Conservation (phyloP, 1,140 invertebrate genomes). For the Mylabris phalerata region DNA sequence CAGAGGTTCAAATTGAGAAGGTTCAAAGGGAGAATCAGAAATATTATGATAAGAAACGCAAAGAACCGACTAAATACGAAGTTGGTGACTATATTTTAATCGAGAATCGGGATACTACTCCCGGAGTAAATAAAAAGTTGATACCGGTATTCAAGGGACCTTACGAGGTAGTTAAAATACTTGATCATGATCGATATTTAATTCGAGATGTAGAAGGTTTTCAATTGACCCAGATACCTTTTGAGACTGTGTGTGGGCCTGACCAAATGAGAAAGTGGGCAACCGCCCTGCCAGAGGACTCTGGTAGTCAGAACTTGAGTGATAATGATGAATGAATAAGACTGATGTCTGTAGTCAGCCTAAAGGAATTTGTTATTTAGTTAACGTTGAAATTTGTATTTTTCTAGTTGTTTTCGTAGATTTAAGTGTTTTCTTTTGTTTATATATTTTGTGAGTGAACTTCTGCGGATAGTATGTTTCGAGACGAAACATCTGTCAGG, state of each 20-base stretch:
- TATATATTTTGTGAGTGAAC: too few species aligned
- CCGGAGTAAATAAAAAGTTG: constrained; percentile 29
- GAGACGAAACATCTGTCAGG: too few species aligned
- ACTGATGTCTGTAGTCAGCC: too few species aligned
- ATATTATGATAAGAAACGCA: constrained; percentile 21
- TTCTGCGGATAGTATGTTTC: too few species aligned
- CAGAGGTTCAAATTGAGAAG: constrained; percentile 14
- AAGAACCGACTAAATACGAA: constrained; percentile 19
- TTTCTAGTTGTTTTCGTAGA: background rate
- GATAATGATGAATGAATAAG: too few species aligned
- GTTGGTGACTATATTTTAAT: constrained; percentile 32
- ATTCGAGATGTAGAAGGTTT: constrained; percentile 26
- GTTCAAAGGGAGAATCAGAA: constrained; percentile 10
- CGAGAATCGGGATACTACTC: constrained; percentile 24
- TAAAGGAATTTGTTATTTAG: background rate
- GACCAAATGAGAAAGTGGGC: constrained; percentile 13
- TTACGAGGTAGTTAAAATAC: constrained; percentile 26
- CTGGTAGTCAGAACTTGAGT: too few species aligned
- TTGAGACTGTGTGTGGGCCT: constrained; percentile 14
- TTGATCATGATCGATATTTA: constrained; percentile 30
- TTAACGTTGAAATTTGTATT: background rate
- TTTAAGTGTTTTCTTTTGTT: background rate
- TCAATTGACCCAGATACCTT: constrained; percentile 24
- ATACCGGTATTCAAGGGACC: constrained; percentile 31
- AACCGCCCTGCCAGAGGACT: too few species aligned